A percentile compares a stretch with the other conserved stretches of the same genome.
phyloP scores from a whole-genome alignment of 1,140 invertebrate species.

The Cheumatopsyche charites region DNA sequence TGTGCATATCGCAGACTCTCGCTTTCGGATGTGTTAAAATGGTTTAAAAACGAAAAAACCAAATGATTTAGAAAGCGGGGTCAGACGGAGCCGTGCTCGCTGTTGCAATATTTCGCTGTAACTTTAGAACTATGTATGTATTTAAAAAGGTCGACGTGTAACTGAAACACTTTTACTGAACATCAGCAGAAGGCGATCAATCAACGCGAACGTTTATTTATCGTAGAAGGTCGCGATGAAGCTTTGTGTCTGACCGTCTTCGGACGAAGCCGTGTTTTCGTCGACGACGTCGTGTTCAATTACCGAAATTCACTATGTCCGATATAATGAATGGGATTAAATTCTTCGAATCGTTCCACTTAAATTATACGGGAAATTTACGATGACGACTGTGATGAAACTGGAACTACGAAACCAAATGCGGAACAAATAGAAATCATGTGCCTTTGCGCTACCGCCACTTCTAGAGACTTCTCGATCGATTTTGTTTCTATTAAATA shows the following conservation, averaged over 20 bases:
- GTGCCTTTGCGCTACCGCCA: too few species aligned
- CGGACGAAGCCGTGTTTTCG: neutral
- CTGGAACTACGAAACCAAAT: neutral
- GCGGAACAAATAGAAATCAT: too few species aligned
- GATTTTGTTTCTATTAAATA: too few species aligned
- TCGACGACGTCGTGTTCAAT: neutral
- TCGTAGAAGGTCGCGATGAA: conserved; percentile 8
- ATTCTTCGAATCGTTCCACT: conserved; percentile 7
- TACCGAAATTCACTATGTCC: conserved; percentile 8
- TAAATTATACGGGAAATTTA: conserved; percentile 34
- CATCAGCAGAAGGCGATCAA: neutral
- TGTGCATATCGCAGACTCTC: conserved; percentile 1
- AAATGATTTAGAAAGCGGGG: conserved; percentile 30
- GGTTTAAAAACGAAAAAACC: neutral
- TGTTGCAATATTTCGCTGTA: neutral
- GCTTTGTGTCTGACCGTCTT: conserved; percentile 9
- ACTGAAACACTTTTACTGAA: conserved; percentile 16
- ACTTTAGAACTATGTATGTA: neutral
- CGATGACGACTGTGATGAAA: conserved; percentile 20
- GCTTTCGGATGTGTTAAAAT: neutral
- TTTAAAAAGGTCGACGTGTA: conserved; percentile 5
- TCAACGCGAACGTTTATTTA: conserved; percentile 6
- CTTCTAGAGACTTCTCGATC: too few species aligned
- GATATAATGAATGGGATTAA: conserved; percentile 23
- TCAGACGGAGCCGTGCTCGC: conserved; percentile 6